phyloP scores from a whole-genome alignment of 2,113 vertebrate genomes.

The Accipiter virgatus region DNA sequence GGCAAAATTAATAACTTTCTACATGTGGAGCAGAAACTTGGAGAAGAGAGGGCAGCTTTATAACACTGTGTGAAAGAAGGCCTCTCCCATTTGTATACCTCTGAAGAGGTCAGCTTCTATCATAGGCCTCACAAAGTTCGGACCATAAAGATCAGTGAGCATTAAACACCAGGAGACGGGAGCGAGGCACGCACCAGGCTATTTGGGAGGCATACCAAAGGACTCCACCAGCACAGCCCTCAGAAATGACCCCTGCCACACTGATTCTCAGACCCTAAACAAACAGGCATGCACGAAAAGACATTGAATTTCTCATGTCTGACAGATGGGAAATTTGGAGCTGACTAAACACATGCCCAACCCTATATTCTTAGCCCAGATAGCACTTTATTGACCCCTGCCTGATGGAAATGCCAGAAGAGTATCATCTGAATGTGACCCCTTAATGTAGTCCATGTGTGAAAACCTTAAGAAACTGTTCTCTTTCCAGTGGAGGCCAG shows the following conservation, averaged over 20 bases:
- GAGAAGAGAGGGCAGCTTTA: neutral
- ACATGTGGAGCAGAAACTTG: neutral
- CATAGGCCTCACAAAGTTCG: neutral
- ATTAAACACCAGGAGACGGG: constrained; percentile 16
- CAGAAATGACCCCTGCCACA: constrained; percentile 29
- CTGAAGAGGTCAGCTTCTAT: constrained; percentile 3
- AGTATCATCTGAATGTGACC: constrained; percentile 58
- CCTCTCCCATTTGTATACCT: neutral
- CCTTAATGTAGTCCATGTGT: constrained; percentile 65
- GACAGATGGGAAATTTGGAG: constrained; percentile 56
- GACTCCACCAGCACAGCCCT: neutral
- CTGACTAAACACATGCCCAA: constrained; percentile 47
- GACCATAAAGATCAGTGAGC: neutral
- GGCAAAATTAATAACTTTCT: constrained; percentile 53
- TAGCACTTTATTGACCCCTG: constrained; percentile 55
- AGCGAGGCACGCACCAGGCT: neutral
- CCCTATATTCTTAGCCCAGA: constrained; percentile 9
- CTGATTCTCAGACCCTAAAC: constrained; percentile 9
- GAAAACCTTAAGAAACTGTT: constrained; percentile 42
- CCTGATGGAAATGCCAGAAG: constrained; percentile 61
- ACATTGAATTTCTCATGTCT: constrained; percentile 52
- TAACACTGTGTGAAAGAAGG: neutral
- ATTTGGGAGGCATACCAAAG: neutral
- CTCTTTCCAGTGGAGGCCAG: constrained; percentile 31
- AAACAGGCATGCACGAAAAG: constrained; percentile 14